phyloP scores from a whole-genome alignment of 2,113 vertebrate genomes.

The Gymnogyps californianus region DNA sequence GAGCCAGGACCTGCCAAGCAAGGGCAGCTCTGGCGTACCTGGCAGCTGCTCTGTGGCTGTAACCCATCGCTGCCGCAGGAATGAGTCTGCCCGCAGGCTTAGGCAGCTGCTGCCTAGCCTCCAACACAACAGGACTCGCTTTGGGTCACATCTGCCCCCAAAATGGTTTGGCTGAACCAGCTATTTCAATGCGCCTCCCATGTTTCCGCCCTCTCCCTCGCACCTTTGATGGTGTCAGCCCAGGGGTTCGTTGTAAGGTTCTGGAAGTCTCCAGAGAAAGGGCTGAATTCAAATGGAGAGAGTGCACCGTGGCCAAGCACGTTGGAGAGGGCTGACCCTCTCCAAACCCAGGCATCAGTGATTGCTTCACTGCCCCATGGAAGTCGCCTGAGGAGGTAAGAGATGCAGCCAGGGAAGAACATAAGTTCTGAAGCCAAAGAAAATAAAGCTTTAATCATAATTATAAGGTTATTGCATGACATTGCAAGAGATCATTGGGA shows the following conservation, averaged over 20 bases:
- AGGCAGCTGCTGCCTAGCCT: background rate
- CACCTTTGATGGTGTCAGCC: background rate
- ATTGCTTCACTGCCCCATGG: background rate
- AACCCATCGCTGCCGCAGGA: background rate
- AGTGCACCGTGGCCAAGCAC: background rate
- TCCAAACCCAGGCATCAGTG: background rate
- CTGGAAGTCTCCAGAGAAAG: background rate
- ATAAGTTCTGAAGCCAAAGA: background rate
- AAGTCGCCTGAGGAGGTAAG: background rate
- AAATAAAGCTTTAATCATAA: constrained; percentile 21
- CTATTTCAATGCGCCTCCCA: background rate
- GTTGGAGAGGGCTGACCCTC: background rate
- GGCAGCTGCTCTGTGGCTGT: background rate
- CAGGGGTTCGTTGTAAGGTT: background rate
- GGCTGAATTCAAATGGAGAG: background rate
- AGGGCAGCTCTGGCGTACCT: background rate
- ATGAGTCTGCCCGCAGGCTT: background rate
- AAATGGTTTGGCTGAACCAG: fast-evolving
- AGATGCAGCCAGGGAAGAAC: background rate
- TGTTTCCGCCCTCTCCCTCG: background rate
- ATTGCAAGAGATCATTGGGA: background rate
- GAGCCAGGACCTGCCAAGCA: background rate
- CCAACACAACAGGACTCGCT: background rate
- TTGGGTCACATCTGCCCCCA: background rate
- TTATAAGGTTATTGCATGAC: background rate